A percentile compares a stretch with the other conserved stretches of the same genome.
phyloP scores from a whole-genome alignment of 2,888 invertebrate genomes.

The Timandra comae region DNA sequence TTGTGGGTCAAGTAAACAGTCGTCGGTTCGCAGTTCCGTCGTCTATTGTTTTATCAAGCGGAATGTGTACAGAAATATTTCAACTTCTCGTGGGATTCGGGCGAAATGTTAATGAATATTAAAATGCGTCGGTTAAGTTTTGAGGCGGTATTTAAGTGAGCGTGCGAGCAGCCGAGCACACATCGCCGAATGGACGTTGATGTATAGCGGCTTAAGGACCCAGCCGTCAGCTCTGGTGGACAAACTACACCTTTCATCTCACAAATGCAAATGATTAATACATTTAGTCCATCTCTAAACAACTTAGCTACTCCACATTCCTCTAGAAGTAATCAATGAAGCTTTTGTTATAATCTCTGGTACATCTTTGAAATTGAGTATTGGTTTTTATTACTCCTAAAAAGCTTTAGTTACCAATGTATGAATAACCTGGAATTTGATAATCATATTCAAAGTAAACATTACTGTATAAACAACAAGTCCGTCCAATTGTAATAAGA shows the following conservation, averaged over 20 bases:
- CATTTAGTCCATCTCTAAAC: no score
- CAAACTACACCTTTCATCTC: conserved; percentile 1
- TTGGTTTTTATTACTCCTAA: no score
- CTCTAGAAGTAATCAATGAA: no score
- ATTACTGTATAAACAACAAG: conserved; percentile 2
- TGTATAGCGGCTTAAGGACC: conserved; percentile 27
- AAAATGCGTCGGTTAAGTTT: conserved; percentile 31
- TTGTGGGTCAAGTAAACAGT: conserved; percentile 3
- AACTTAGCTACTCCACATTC: no score
- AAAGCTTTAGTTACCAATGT: no score
- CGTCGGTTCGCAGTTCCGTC: background rate
- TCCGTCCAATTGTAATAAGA: conserved; percentile 28
- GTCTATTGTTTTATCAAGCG: conserved; percentile 7
- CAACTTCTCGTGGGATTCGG: conserved; percentile 17
- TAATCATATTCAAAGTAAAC: no score
- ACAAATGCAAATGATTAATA: no score
- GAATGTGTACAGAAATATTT: conserved; percentile 15
- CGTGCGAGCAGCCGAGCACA: no score
- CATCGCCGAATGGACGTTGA: conserved; percentile 38
- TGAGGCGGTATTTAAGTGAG: conserved; percentile 29
- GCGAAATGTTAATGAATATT: conserved; percentile 40
- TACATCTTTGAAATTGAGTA: no score
- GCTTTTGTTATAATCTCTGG: no score
- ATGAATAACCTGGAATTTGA: no score
- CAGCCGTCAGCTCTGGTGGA: no score